phyloP scores from a whole-genome alignment of 2,113 vertebrate genomes.

The Apteryx mantelli region DNA sequence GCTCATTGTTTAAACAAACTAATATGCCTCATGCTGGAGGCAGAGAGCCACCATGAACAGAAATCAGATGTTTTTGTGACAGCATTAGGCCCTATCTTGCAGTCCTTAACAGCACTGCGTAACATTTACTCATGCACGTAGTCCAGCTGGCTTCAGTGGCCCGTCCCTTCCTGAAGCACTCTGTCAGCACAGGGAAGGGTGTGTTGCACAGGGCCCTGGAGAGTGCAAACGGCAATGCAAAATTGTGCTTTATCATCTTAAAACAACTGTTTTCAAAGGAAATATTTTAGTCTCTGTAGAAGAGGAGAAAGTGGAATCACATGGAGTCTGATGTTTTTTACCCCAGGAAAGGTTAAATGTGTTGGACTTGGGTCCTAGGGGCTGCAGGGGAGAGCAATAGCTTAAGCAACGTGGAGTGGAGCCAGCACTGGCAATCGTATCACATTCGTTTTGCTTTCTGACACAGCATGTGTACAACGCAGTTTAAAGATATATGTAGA shows the following conservation, averaged over 20 bases:
- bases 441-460: neutral
- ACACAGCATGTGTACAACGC: fast-evolving
- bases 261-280: neutral
- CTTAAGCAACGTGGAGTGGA: neutral
- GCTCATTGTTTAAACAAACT: neutral
- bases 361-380: neutral
- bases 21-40: neutral
- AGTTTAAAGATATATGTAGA: neutral
- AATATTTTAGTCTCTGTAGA: neutral
- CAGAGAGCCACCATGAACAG: fast-evolving
- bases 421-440: neutral
- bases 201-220: neutral
- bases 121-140: fast-evolving
- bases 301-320: neutral
- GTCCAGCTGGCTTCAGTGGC: neutral
- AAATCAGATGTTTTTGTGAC: neutral
- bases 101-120: neutral
- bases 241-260: neutral
- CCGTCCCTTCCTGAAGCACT: neutral
- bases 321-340: neutral
- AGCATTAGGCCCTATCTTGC: neutral
- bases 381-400: neutral
- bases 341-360: neutral
- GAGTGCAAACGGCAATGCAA: neutral
- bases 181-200: neutral